Conservation (phyloP, 2,797 vertebrate genomes). For the Aselliscus stoliczkanus region DNA sequence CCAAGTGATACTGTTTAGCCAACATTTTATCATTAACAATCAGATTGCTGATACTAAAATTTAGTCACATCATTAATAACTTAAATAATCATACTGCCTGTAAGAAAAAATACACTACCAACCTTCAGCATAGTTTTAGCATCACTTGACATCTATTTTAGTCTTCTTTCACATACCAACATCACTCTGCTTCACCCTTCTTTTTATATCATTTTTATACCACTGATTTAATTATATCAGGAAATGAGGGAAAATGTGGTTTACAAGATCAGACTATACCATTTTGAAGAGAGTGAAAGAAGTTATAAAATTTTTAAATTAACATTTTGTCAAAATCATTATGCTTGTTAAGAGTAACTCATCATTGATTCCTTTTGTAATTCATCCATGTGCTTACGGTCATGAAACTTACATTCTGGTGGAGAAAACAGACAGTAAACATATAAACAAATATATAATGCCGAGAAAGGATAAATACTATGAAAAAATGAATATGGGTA, state of each 20-base stretch:
- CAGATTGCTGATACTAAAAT: background rate
- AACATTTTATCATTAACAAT: slow-evolving; percentile 35
- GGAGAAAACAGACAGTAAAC: background rate
- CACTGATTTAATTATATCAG: slow-evolving; percentile 21
- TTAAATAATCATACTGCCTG: background rate
- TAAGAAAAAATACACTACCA: slow-evolving; percentile 4
- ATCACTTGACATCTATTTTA: background rate
- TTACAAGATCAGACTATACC: background rate
- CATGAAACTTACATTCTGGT: background rate
- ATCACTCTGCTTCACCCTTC: background rate
- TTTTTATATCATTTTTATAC: background rate
- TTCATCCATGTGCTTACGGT: background rate
- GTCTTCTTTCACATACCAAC: background rate
- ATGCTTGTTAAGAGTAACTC: background rate
- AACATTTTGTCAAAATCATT: background rate
- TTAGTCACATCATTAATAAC: background rate
- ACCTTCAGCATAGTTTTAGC: background rate
- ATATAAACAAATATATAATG: background rate
- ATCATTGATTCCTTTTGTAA: slow-evolving; percentile 14
- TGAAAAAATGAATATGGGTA: background rate
- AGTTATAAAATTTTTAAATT: background rate
- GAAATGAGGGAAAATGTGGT: background rate
- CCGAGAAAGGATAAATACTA: background rate
- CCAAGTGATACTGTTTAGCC: background rate
- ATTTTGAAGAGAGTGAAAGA: slow-evolving; percentile 27